Evolutionary conservation across 2,797 vertebrate species (phyloP).

Genomic region (Pipistrellus kuhlii): DNA sequence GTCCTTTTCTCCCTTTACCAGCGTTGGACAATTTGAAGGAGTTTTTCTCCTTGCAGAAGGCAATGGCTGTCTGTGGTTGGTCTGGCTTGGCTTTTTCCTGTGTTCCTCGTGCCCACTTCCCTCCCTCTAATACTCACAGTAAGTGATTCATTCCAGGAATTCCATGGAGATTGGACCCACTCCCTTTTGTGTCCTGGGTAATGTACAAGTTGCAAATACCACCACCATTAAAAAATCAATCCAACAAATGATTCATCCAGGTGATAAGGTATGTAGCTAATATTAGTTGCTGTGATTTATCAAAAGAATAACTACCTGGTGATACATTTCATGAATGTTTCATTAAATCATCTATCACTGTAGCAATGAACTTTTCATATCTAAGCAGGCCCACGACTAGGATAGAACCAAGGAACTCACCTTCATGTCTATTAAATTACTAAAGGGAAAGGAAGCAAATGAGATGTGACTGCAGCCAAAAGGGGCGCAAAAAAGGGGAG

Average conservation of each 20-base stretch:
- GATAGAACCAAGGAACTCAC: not conserved
- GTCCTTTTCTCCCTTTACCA: constrained; percentile 3
- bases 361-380: constrained; percentile 30
- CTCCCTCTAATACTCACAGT: not conserved
- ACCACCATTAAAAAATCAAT: constrained; percentile 20
- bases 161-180: not conserved
- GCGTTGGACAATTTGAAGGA: not conserved
- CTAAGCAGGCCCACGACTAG: not conserved
- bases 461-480: not conserved
- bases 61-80: no score
- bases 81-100: not conserved
- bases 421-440: not conserved
- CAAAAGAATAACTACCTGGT: constrained; percentile 31
- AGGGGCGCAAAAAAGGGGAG: not conserved
- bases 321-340: constrained; percentile 28
- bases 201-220: constrained; percentile 26
- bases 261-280: constrained; percentile 39
- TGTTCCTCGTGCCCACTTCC: not conserved
- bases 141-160: not conserved
- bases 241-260: not conserved
- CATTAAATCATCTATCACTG: constrained; percentile 13
- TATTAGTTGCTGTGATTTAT: constrained; percentile 56
- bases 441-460: not conserved
- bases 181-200: not conserved
- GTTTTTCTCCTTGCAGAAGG: not conserved